Conservation (phyloP, 2,888 invertebrate genomes). For the Drosophila nr. perissopoda region DNA sequence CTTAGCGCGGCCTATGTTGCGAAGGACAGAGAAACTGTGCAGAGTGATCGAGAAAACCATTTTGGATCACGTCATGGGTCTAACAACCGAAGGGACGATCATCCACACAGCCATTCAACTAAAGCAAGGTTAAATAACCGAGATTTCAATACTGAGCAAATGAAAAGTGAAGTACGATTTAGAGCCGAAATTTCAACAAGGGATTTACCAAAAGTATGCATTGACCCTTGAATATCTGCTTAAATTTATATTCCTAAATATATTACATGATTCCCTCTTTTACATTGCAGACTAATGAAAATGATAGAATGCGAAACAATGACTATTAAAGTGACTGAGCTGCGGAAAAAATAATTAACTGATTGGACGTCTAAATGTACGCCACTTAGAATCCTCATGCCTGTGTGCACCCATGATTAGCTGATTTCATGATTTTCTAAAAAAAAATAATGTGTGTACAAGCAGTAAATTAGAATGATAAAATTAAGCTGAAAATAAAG, state of each 20-base stretch:
- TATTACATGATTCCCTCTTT: conserved; percentile 19
- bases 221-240: conserved; percentile 9
- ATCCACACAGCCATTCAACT: conserved; percentile 57
- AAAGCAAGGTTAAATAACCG: conserved; percentile 70
- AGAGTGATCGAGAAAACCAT: conserved; percentile 76
- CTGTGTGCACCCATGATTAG: conserved; percentile 49
- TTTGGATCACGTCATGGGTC: conserved; percentile 68
- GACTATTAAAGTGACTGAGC: conserved; percentile 75
- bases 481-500: conserved; percentile 65
- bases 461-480: conserved; percentile 59
- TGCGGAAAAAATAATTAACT: conserved; percentile 46
- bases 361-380: conserved; percentile 51
- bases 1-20: conserved; percentile 44
- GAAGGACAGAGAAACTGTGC: conserved; percentile 70
- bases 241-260: background rate
- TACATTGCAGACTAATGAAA: conserved; percentile 76
- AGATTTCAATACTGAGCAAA: conserved; percentile 77
- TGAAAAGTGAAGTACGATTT: conserved; percentile 72
- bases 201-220: conserved; percentile 77
- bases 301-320: conserved; percentile 75
- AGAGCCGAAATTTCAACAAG: conserved; percentile 65
- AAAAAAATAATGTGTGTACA: conserved; percentile 65
- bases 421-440: conserved; percentile 65
- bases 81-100: conserved; percentile 74
- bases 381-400: conserved; percentile 58